These are phyloP conservation scores for Tetranychus truncatus DNA, from an alignment of 2,888 invertebrate genomes.

Conservation along the genomic window DNA sequence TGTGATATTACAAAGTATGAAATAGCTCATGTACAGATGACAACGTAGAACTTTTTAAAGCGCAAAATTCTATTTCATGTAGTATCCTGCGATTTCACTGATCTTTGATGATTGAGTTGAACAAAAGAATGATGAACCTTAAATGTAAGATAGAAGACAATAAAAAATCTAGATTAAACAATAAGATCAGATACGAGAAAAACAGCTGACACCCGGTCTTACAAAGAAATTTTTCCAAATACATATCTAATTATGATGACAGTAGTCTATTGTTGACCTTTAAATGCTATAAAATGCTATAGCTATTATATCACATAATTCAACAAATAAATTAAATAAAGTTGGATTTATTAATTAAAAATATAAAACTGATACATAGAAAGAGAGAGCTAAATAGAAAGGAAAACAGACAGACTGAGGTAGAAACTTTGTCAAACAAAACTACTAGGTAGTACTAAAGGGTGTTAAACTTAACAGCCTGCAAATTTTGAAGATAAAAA, in stretches of 20 bases:
- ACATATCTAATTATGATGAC: not conserved
- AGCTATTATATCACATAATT: not conserved
- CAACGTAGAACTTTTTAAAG: too few relatives aligned
- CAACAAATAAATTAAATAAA: not conserved
- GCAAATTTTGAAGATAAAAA: too few relatives aligned
- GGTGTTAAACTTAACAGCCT: too few relatives aligned
- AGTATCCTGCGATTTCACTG: too few relatives aligned
- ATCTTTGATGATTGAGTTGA: conserved; percentile 37
- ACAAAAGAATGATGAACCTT: conserved; percentile 74
- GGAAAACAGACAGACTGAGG: not conserved
- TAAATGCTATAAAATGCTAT: not conserved
- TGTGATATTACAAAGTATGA: conserved; percentile 68
- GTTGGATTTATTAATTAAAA: not conserved
- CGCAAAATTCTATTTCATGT: too few relatives aligned
- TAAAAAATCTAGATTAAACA: not conserved
- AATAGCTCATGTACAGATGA: conserved; percentile 89
- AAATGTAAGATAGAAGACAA: conserved; percentile 8
- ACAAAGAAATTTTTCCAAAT: not conserved
- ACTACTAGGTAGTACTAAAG: too few relatives aligned
- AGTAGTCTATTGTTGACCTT: not conserved
- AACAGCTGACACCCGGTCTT: not conserved
- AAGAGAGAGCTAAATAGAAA: not conserved
- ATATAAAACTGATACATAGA: not conserved
- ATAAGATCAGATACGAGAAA: not conserved
- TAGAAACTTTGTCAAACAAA: too few relatives aligned